phyloP scores from a whole-genome alignment of 2,797 vertebrate genomes.

The Molossus alvarezi region DNA sequence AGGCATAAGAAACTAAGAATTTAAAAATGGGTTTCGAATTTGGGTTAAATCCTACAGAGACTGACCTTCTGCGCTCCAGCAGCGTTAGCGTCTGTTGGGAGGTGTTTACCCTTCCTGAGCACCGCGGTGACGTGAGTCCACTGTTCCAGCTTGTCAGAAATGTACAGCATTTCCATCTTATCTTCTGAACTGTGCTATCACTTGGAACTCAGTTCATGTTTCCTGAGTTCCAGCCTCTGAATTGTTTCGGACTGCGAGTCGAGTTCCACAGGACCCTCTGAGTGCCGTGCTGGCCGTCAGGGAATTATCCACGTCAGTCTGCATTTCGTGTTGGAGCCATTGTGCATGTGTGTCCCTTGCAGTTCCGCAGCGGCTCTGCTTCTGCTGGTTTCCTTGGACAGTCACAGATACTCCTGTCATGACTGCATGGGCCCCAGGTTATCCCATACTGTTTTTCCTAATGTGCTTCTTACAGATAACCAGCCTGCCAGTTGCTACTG shows the following conservation, averaged over 20 bases:
- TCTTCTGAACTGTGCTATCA: not conserved
- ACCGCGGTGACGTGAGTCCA: not conserved
- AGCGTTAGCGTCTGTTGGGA: not conserved
- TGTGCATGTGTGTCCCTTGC: not conserved
- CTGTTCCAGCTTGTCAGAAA: slow-evolving; percentile 40
- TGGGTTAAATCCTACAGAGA: not conserved
- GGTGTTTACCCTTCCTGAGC: not conserved
- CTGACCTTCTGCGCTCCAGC: not conserved
- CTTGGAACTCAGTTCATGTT: slow-evolving; percentile 40
- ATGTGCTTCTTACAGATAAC: not conserved
- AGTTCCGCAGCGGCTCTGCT: not conserved
- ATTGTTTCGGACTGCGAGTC: not conserved
- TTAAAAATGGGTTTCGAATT: not conserved
- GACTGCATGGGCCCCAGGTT: not conserved
- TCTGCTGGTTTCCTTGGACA: not conserved
- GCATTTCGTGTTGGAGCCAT: not conserved
- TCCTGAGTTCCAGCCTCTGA: slow-evolving; percentile 23
- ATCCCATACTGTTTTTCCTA: not conserved
- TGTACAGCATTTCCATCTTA: slow-evolving; percentile 26
- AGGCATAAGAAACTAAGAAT: not conserved
- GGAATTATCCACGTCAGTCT: slow-evolving; percentile 30
- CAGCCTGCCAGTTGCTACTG: not conserved
- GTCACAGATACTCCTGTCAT: not conserved
- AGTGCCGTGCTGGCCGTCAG: not conserved
- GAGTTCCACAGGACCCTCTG: not conserved